Base-by-base conservation (phyloP, 2,797 vertebrate genomes). In the Pygocentrus nattereri region DNA sequence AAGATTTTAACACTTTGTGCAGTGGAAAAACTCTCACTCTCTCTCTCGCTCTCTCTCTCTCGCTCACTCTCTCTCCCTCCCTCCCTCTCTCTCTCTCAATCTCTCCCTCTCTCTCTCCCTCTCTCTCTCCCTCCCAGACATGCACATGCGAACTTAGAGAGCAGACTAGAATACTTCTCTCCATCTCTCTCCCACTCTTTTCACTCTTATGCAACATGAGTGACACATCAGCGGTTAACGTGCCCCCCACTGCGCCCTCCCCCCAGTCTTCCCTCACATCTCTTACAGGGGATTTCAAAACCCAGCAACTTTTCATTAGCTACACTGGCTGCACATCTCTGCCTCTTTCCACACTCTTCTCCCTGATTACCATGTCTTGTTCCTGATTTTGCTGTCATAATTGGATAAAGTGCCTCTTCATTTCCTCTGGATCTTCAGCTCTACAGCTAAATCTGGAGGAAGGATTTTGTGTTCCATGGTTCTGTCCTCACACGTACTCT, bases 361-460 rank as follows among this genome's bases (percentile, higher is more conserved):
- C 18, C 34, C 69, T 86, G 81, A 86, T 86, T 78, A 81, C 77
- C 78, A 78, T 76, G 77, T 81, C 72, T 85, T 54, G 78, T 80
- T 80, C 59, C 69, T 83, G 41, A 71, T 83, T 83, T 59, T 81
- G 84, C 86, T 85, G 86, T 88, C 85, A 84, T 87, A 89, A 91
- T 85, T 83, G 83, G 86, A 87, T 88, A 59, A 82, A 85, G 81
- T 67, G 79, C 77, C 67, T 71, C 76, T 73, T 74, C 58, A 68
- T 69, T 78, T 79, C 78, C 44, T 83, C 10, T 7, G 49, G 31
- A 41, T 75, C 68, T 83, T 61, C 25, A 76, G 70, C n/a, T 68
- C 16, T 31, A 23, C 70, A 62, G 47, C 74, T 49, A 56, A 73
- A 78, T 44, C 49, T 21, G 64, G 73, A 59, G 67, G 31, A 74